Conservation (phyloP, 2,113 vertebrate species). For the Grammomys dolichurus region DNA sequence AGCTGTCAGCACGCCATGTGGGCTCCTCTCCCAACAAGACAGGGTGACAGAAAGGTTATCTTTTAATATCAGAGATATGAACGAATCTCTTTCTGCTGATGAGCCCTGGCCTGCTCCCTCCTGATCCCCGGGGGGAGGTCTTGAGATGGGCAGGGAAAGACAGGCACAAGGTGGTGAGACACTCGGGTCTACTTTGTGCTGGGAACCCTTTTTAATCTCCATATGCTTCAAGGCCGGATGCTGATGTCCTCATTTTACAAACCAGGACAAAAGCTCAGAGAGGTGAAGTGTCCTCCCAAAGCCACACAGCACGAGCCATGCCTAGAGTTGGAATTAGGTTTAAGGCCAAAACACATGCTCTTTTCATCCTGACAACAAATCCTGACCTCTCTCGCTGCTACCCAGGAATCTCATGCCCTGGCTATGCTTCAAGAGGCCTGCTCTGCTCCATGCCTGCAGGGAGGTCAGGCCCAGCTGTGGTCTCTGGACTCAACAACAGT, state of each 20-base stretch:
- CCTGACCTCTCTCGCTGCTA: background rate
- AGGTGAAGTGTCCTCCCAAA: background rate
- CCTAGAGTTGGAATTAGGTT: background rate
- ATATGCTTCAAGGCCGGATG: background rate
- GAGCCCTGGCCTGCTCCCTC: background rate
- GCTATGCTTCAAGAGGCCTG: background rate
- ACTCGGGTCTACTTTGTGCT: background rate
- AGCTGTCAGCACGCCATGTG: constrained; percentile 10
- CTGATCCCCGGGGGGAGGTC: background rate
- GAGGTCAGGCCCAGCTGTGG: background rate
- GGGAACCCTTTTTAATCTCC: background rate
- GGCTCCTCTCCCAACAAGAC: constrained; percentile 52
- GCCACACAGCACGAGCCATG: background rate
- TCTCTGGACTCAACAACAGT: background rate
- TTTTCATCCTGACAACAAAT: background rate
- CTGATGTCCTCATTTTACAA: background rate
- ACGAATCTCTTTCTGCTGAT: constrained; percentile 2
- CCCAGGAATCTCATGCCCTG: background rate
- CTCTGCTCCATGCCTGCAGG: no score
- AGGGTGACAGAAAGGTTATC: constrained; percentile 52
- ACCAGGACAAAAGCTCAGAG: background rate
- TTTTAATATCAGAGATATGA: constrained; percentile 56
- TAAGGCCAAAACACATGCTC: background rate
- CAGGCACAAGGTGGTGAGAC: background rate
- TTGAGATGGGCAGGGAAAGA: background rate